Evolutionary conservation across 2,888 invertebrate species (phyloP).

Genomic region (Limnephilus marmoratus): DNA sequence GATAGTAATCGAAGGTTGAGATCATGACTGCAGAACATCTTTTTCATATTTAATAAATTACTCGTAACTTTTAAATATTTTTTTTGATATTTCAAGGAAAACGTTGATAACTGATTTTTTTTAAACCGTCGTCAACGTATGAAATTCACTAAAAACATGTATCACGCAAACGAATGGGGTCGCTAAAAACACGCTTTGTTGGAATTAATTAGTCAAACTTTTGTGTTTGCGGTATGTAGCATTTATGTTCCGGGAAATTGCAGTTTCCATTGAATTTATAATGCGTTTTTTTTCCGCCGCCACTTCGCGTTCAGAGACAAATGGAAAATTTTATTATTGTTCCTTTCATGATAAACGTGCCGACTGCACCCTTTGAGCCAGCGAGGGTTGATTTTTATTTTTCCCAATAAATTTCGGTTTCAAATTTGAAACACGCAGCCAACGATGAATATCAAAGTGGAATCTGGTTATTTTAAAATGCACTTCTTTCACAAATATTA

Average conservation of each 20-base stretch:
- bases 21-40: too few relatives aligned
- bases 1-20: too few relatives aligned
- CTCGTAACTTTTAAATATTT: too few relatives aligned
- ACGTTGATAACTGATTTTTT: neutral
- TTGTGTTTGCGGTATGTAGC: slow-evolving; percentile 37
- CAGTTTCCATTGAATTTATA: slow-evolving; percentile 55
- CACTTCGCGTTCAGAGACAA: slow-evolving; percentile 53
- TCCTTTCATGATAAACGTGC: slow-evolving; percentile 58
- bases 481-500: neutral
- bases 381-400: slow-evolving; percentile 30
- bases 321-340: slow-evolving; percentile 60
- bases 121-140: neutral
- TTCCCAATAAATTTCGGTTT: slow-evolving; percentile 3
- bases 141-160: neutral
- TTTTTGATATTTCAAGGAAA: neutral
- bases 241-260: slow-evolving; percentile 48
- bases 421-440: slow-evolving; percentile 36
- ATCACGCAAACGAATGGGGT: neutral
- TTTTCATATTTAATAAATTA: too few relatives aligned
- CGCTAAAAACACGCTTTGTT: slow-evolving; percentile 13
- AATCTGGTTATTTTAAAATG: neutral
- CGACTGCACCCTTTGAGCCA: slow-evolving; percentile 21
- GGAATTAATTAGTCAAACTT: slow-evolving; percentile 41
- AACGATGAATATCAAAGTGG: slow-evolving; percentile 30
- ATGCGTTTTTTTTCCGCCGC: slow-evolving; percentile 53